Evolutionary conservation across 1,140 invertebrate genomes (phyloP), one percentile per base, ranked within the genome.

Genomic region (Globodera ellingtonae): DNA sequence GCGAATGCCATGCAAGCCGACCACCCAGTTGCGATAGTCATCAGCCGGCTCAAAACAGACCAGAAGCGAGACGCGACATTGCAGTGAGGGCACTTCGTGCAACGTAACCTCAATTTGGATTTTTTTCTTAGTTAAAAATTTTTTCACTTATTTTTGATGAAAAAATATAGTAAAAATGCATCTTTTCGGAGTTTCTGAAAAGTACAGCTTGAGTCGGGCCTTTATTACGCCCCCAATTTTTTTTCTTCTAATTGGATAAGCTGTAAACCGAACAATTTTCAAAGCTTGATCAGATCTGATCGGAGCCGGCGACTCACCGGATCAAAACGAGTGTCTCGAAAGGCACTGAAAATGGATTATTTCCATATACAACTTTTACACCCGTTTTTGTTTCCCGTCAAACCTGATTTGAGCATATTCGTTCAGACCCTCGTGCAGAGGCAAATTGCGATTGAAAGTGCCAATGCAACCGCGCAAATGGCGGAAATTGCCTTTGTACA

Each of bases 21-120:
- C 92, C 91, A 96, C 94, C 97, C 97, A 99, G 90, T 99, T 97
- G 82, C 96, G 91, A 90, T 95, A 98, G 89, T 98, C 93, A 69
- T 92, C 91, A 0, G 94, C 97, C 89, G 98, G 95, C 91, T 99
- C 97, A 90, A 99, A 99, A 69, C 75, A 77, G 71, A 93, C 92
- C 78, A 99, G 92, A 87, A 99, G 95, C 24, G 96, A 98, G 21
- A 99, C 96, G 50, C 95, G 95, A 7, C 98, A 96, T 80, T 95
- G 94, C 47, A 99, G 92, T 82, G 94, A 93, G 0, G 94, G 92
- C 87, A 98, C 92, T 91, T 99, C 97, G 66, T 98, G 96, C 72
- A 94, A 92, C 0, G 24, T 13, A 13, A 70, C 67, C 67, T 70
- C 18, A 44, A 70, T 44, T 2, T 2, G 9, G 4, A 44, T 70